phyloP scores from a whole-genome alignment of 2,888 invertebrate species.

The Nebria brevicollis region DNA sequence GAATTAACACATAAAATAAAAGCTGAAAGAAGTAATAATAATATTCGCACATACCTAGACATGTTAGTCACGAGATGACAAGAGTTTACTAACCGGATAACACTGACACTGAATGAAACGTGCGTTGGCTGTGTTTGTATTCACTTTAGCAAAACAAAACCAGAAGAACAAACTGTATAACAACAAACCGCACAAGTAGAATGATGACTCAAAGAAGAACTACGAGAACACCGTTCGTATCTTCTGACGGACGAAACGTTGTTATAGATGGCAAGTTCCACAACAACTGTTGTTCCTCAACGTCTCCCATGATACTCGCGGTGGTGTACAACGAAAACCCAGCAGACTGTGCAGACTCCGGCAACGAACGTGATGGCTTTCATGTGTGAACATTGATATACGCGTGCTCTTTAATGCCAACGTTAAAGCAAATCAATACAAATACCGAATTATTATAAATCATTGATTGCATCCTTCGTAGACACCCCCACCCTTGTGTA shows the following conservation, averaged over 20 bases:
- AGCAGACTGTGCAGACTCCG: slow-evolving; percentile 9
- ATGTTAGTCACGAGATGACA: slow-evolving; percentile 26
- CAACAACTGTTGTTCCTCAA: slow-evolving; percentile 16
- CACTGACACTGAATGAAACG: slow-evolving; percentile 21
- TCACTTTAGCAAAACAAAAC: slow-evolving; percentile 13
- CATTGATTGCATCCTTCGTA: slow-evolving; percentile 31
- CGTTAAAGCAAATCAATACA: slow-evolving; percentile 31
- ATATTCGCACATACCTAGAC: slow-evolving; percentile 32
- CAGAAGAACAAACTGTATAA: slow-evolving; percentile 8
- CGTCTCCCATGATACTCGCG: slow-evolving; percentile 12
- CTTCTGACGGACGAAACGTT: slow-evolving; percentile 17
- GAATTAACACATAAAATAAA: not conserved
- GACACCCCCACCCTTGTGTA: not conserved
- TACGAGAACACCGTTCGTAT: not conserved
- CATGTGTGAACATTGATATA: slow-evolving; percentile 6
- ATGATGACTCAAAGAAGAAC: slow-evolving; percentile 5
- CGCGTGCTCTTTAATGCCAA: slow-evolving; percentile 23
- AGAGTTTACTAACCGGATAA: slow-evolving; percentile 10
- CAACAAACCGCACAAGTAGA: not conserved
- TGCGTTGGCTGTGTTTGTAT: slow-evolving; percentile 10
- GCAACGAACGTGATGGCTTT: slow-evolving; percentile 2
- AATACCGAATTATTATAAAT: slow-evolving; percentile 42
- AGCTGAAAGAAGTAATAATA: slow-evolving; percentile 2
- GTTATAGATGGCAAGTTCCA: slow-evolving; percentile 19
- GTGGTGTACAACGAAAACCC: slow-evolving; percentile 6